Base-by-base conservation (phyloP, 2,888 invertebrate species). In the Marasmarcha lunaedactyla region DNA sequence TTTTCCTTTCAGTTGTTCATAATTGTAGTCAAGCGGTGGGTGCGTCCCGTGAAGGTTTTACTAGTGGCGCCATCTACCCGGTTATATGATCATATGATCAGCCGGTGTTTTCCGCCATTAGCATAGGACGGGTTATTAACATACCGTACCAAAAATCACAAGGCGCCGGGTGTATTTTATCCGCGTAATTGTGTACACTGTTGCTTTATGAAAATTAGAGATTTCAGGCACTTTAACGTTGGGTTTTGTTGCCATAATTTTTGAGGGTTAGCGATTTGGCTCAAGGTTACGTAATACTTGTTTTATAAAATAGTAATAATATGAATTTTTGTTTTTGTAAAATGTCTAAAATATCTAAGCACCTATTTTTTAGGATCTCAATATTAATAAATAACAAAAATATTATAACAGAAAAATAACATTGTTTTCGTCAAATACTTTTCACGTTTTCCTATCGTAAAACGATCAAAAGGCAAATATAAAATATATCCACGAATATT, bases 171-270 rank as follows among this genome's bases (percentile, higher is more conserved):
- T 55, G 51, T 56, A 59, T 56, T 59, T 50, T 49, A 46, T 57
- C 61, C 58, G 63, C 57, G 67, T 73, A 73, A 78, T 74, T 68
- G 69, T 58, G 57, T 55, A 49, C 43, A 20, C 50, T 57, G 53
- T 57, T 57, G 70, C 59, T 76, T 71, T 63, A 72, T 71, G 62
- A 72, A 67, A 74, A 69, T 68, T 60, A 62, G 59, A 65, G 63
- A n/a, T 62, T 58, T 57, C 56, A 54, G 49, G 49, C 49, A 50
- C 50, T 48, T 49, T 54, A 25, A 6, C 25, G 5, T 25, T 25
- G 5, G 5, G 25, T 25, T 25, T 25, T 25, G 25, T 25, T 5
- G 25, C 6, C 9, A 6, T 25, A 6, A 6, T 25, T 25, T 6
- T 6, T 9, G 5, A 9, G 25, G 25, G 25, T 25, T 25, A 9